Percentiles rank a stretch among this genome's conserved stretches.
These are phyloP conservation scores for Hypolimnas misippus DNA, from an alignment of 2,888 invertebrate genomes.

Conservation along the genomic window DNA sequence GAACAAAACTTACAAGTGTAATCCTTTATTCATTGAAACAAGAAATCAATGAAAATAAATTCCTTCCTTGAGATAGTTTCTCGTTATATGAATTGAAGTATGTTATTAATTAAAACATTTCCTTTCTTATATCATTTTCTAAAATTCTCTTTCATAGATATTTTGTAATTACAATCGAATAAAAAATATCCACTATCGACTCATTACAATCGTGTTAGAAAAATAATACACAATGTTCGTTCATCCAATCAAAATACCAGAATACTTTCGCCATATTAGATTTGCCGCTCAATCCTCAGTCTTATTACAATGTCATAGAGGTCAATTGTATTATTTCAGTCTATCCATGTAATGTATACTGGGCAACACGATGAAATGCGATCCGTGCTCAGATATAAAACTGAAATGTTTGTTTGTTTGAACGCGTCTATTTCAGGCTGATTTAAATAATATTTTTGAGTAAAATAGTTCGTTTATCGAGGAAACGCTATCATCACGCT, in stretches of 20 bases:
- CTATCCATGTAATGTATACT: not conserved
- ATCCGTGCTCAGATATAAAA: not conserved
- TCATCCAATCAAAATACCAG: slow-evolving; percentile 39
- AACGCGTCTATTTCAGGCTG: no score
- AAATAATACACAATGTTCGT: slow-evolving; percentile 28
- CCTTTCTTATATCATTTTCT: not conserved
- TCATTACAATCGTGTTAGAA: slow-evolving; percentile 31
- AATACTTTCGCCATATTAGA: slow-evolving; percentile 35
- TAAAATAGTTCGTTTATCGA: no score
- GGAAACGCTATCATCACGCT: no score
- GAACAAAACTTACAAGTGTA: no score
- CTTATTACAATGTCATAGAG: not conserved
- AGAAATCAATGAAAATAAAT: no score
- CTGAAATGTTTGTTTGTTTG: no score
- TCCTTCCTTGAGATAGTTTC: no score
- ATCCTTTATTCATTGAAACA: no score
- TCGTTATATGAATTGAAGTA: no score
- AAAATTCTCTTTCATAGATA: slow-evolving; percentile 4
- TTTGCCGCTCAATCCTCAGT: slow-evolving; percentile 1
- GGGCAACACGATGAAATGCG: not conserved
- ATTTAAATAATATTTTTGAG: no score
- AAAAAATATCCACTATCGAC: not conserved
- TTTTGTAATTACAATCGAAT: not conserved
- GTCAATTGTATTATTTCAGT: not conserved
- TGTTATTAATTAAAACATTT: slow-evolving; percentile 1